Evolutionary conservation across 2,797 vertebrate species (phyloP).

Genomic region (Podarcis siculus): DNA sequence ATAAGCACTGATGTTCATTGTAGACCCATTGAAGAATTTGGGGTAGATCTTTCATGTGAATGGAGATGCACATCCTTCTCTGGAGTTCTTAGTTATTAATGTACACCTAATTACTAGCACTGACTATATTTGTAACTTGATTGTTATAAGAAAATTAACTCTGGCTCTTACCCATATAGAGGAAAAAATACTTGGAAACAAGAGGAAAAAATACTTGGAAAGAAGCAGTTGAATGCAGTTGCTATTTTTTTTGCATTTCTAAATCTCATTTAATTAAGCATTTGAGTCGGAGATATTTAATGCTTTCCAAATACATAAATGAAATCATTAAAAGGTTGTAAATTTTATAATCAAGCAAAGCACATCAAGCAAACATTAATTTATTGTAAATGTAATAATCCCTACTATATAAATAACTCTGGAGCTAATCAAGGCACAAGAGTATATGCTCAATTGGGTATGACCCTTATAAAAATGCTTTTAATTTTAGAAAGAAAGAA

Average conservation of each 20-base stretch:
- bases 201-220: neutral
- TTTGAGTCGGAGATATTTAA: neutral
- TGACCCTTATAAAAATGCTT: slow-evolving; percentile 17
- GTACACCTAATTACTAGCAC: neutral
- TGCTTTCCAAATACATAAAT: neutral
- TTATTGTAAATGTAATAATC: slow-evolving; percentile 5
- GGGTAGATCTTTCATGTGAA: neutral
- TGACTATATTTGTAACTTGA: neutral
- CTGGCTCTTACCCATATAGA: neutral
- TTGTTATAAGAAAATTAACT: neutral
- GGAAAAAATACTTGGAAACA: neutral
- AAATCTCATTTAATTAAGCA: neutral
- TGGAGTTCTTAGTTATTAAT: neutral
- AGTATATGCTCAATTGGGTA: slow-evolving; percentile 18
- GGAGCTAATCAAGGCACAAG: neutral
- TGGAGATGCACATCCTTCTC: neutral
- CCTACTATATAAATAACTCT: neutral
- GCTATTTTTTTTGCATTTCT: neutral
- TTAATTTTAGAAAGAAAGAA: neutral
- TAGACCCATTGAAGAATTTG: neutral
- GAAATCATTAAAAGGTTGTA: slow-evolving; percentile 14
- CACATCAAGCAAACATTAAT: neutral
- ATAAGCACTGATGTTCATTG: neutral
- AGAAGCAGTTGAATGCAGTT: neutral
- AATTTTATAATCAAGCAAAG: neutral